Percentiles rank a stretch among this genome's conserved stretches.
Conservation (phyloP, 2,888 invertebrate genomes). For the Dasypolia templi region DNA sequence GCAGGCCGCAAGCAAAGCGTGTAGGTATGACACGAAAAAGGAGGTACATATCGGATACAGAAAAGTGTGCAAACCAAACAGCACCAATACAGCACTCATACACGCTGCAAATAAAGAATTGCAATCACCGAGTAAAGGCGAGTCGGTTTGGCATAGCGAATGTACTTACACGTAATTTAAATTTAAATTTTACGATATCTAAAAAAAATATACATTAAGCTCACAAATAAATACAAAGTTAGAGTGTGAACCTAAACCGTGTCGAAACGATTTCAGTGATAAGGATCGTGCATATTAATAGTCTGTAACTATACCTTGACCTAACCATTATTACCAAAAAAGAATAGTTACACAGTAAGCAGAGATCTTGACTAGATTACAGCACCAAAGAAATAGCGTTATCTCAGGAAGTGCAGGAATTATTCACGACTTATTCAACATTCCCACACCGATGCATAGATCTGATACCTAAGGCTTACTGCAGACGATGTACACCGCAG, state of each 20-base stretch:
- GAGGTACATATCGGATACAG: background rate
- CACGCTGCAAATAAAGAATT: conserved; percentile 18
- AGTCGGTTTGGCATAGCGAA: conserved; percentile 3
- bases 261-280: no score
- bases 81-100: conserved; percentile 21
- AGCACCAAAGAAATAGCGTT: no score
- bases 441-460: conserved; percentile 16
- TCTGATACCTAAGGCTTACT: conserved; percentile 42
- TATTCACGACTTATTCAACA: conserved; percentile 6
- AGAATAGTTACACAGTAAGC: no score
- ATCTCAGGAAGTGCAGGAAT: background rate
- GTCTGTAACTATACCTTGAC: no score
- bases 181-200: conserved; percentile 1
- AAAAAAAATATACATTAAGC: background rate
- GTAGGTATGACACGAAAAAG: background rate
- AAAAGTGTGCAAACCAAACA: conserved; percentile 26
- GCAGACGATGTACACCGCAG: conserved; percentile 47
- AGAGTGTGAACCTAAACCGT: no score
- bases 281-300: no score
- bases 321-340: no score
- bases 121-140: background rate
- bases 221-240: no score
- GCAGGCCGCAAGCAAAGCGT: background rate
- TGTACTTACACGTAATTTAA: background rate
- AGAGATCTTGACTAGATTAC: no score